A percentile compares a stretch with the other conserved stretches of the same genome.
These are phyloP conservation scores for Eumacrocentrus americanus DNA, from an alignment of 2,888 invertebrate species.

Conservation along the genomic window DNA sequence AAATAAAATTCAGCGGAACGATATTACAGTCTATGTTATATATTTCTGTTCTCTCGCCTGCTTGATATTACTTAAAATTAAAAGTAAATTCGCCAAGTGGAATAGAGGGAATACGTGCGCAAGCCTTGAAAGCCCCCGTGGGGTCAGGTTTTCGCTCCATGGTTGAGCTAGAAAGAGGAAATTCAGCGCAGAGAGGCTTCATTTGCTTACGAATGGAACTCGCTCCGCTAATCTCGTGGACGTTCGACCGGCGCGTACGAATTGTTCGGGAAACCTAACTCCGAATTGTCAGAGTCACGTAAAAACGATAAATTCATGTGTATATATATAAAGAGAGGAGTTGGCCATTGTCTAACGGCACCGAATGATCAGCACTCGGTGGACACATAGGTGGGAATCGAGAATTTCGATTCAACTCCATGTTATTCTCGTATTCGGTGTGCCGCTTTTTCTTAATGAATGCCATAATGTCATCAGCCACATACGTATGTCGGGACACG, in stretches of 20 bases:
- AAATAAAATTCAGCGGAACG: not conserved
- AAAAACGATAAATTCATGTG: slow-evolving; percentile 44
- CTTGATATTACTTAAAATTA: not conserved
- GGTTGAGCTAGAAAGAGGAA: slow-evolving; percentile 8
- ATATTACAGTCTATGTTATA: not conserved
- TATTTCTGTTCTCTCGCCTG: not conserved
- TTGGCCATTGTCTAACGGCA: slow-evolving; percentile 21
- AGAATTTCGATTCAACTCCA: slow-evolving; percentile 2
- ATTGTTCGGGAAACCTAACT: slow-evolving; percentile 31
- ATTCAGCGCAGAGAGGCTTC: slow-evolving; percentile 31
- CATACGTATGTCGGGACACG: too few relatives aligned
- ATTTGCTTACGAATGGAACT: slow-evolving; percentile 37
- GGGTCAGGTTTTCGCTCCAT: not conserved
- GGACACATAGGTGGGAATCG: not conserved
- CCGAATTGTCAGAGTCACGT: slow-evolving; percentile 37
- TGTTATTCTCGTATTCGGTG: not conserved
- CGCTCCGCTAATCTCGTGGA: slow-evolving; percentile 33
- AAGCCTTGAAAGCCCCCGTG: slow-evolving; percentile 2
- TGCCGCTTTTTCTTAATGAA: not conserved
- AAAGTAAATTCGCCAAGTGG: slow-evolving; percentile 11
- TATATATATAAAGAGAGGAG: not conserved
- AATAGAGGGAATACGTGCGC: not conserved
- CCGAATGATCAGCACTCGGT: slow-evolving; percentile 8
- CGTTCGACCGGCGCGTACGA: slow-evolving; percentile 28
- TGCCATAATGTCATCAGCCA: too few relatives aligned